A percentile compares a stretch with the other conserved stretches of the same genome.
Evolutionary conservation across 2,113 vertebrate species (phyloP).

Genomic region (Narcine bancroftii): DNA sequence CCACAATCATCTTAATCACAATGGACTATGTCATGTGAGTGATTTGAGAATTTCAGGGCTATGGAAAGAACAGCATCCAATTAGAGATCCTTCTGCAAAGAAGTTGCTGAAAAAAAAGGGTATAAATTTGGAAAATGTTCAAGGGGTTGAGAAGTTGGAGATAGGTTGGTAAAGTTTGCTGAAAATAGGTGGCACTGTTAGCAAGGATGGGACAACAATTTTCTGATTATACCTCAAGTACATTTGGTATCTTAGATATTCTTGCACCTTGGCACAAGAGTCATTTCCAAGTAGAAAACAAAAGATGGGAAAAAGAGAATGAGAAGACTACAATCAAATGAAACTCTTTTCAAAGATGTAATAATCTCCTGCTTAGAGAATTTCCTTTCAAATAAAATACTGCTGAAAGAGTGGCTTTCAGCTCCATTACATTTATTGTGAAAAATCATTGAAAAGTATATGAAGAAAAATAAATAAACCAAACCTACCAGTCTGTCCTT

Average conservation of each 20-base stretch:
- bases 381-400: not conserved
- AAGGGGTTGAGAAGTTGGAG: not conserved
- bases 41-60: not conserved
- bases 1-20: not conserved
- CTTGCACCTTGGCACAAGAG: not conserved
- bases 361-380: not conserved
- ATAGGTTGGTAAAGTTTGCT: not conserved
- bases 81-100: not conserved
- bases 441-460: not conserved
- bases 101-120: not conserved
- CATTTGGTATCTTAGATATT: not conserved
- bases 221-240: not conserved
- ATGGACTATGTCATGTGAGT: not conserved
- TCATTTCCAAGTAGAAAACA: not conserved
- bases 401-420: not conserved
- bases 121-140: not conserved
- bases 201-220: not conserved
- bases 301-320: not conserved
- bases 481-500: slow-evolving; percentile 78
- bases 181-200: not conserved
- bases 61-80: not conserved
- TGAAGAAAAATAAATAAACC: not conserved
- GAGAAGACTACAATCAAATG: not conserved
- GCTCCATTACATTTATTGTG: too few relatives aligned
- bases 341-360: not conserved